Evolutionary conservation across 2,888 invertebrate species (phyloP), one percentile per base, ranked within the genome.

Genomic region (Tribolium freemani): DNA sequence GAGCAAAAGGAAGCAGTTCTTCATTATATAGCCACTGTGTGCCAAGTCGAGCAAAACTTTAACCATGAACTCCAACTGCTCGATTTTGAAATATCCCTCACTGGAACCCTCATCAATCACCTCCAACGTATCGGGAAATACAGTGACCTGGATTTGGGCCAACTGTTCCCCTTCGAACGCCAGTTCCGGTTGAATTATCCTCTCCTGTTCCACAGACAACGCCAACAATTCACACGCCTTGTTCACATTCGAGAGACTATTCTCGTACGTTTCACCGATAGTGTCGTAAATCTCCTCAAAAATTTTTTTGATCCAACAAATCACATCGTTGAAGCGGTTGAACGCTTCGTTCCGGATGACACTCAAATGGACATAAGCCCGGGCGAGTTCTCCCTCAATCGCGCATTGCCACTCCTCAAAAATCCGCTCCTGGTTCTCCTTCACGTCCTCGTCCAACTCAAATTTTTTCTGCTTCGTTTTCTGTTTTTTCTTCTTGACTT

Each of bases 401-500:
- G 88, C 90, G 82, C 88, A 87, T 11, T 85, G 84, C 90, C 91
- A 92, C 83, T 92, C 91, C 20, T 89, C 87, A 10, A 90, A 81
- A 76, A 90, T 50, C 82, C 82, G 82, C 83, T 87, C 80, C 85
- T 87, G 64, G 77, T 78, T 79, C 60, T 83, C 78, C 69, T 81
- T 81, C 0, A 84, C 80, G 5, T 78, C 75, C 56, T 78, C 76
- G 16, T 76, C 75, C 0, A 75, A 74, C 70, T 77, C 77, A n/a
- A 76, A 73, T 2, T 66, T 54, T 5, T 64, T 58, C 30, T 69
- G 9, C 54, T 60, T 60, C 20, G 71, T 10, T 57, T 46, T 5
- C 84, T 73, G 85, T 85, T 73, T 88, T 83, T 83, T 5, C 85
- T 85, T 44, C 50, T 75, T 87, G 86, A 79, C 88, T 87, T 75